Conservation (phyloP, 2,113 vertebrate species). For the Platichthys flesus region DNA sequence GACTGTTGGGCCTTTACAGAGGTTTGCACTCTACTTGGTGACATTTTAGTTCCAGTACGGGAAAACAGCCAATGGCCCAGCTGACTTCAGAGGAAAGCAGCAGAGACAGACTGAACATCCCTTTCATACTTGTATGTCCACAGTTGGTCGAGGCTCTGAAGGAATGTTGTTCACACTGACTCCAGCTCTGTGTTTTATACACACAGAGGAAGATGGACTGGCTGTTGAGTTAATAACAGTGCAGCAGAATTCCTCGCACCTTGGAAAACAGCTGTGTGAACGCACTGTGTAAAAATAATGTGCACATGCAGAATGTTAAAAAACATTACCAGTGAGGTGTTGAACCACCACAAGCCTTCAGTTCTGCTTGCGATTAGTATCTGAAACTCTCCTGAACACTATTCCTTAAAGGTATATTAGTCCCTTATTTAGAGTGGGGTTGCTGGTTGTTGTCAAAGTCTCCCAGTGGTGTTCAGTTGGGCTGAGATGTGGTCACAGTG, state of each 20-base stretch:
- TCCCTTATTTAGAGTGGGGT: background rate
- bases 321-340: background rate
- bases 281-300: background rate
- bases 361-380: background rate
- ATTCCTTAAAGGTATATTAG: background rate
- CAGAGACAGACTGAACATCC: background rate
- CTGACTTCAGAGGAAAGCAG: constrained; percentile 1
- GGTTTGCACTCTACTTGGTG: too few relatives aligned
- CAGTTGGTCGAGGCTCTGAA: background rate
- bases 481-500: background rate
- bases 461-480: background rate
- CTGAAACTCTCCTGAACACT: background rate
- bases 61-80: background rate
- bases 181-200: constrained; percentile 20
- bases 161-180: constrained; percentile 29
- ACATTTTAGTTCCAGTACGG: background rate
- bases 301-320: background rate
- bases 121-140: constrained; percentile 16
- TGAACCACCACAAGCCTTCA: background rate
- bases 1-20: too few relatives aligned
- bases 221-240: constrained; percentile 5
- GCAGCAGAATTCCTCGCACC: constrained; percentile 16
- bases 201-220: constrained; percentile 43
- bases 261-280: constrained; percentile 19
- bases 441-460: background rate